A percentile compares a stretch with the other conserved stretches of the same genome.
These are phyloP conservation scores for Oryzias curvinotus DNA, from an alignment of 2,113 vertebrate species.

Conservation along the genomic window DNA sequence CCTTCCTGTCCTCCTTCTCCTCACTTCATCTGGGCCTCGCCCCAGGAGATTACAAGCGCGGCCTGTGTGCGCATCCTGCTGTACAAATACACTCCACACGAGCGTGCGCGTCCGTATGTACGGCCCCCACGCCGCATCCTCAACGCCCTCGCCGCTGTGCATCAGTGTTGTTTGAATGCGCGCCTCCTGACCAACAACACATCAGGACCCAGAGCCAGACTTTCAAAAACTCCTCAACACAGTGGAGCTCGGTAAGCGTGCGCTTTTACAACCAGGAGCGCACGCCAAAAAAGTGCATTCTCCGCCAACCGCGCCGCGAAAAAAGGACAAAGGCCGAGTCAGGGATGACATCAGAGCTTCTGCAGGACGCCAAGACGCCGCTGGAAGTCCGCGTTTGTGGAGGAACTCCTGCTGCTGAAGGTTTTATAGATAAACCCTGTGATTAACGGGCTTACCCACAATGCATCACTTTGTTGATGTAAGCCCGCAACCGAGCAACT, in stretches of 20 bases:
- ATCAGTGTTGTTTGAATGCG: slow-evolving; percentile 1
- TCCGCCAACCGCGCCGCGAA: not conserved
- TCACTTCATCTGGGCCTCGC: slow-evolving; percentile 35
- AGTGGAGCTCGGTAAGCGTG: not conserved
- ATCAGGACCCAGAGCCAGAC: slow-evolving; percentile 48
- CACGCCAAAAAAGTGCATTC: not conserved
- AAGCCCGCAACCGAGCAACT: slow-evolving; percentile 1
- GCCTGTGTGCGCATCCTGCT: slow-evolving; percentile 4
- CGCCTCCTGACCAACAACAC: slow-evolving; percentile 26
- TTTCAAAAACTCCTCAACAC: slow-evolving; percentile 8
- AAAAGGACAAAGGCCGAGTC: no score
- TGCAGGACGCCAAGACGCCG: slow-evolving; percentile 17
- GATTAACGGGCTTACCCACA: not conserved
- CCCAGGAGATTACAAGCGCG: slow-evolving; percentile 35
- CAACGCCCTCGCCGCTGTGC: no score
- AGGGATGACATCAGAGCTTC: not conserved
- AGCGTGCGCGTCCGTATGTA: no score
- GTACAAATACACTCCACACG: no score
- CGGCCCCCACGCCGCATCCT: no score
- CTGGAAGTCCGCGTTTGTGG: slow-evolving; percentile 3
- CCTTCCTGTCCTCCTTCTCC: slow-evolving; percentile 30
- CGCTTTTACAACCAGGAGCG: not conserved
- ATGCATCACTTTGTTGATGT: not conserved
- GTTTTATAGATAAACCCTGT: slow-evolving; percentile 10
- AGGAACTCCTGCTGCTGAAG: not conserved